Evolutionary conservation across 2,113 vertebrate genomes (phyloP), one percentile per base, ranked within the genome.

Genomic region (Phalacrocorax pelagicus): DNA sequence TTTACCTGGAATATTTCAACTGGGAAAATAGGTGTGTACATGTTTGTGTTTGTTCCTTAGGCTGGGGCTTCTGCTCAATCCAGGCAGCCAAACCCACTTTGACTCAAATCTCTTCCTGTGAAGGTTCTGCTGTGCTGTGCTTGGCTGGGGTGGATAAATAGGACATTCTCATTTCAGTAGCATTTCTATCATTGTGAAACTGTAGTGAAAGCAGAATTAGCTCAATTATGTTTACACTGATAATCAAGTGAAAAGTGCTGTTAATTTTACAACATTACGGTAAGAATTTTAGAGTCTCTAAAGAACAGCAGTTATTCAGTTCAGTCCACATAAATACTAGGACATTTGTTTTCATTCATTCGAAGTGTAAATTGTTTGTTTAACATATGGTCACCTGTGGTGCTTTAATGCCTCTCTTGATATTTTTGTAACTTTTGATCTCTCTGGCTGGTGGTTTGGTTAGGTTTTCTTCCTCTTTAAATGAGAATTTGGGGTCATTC

Each of bases 401-500:
- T 96, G 96, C 94, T 95, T 95, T 95, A 95, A 79, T 95, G 90
- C 61, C 66, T 93, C 81, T 5, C 78, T 94, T 46, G 81, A 89
- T 96, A 84, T 95, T 94, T 96, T 94, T 70, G 44, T 1, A 92
- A 91, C 83, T 95, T 98, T 97, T 98, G 97, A 98, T 98, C 96
- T 97, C 63, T 62, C 71, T 77, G 61, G 47, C 69, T 7, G 5
- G 55, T 75, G 81, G 97, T 97, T 94, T 94, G 49, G 52, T 72
- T 85, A n/a, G 29, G 27, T 12, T 74, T 94, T 71, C 55, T 44
- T 3, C 40, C 58, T 77, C 86, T 82, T 92, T 81, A 95, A 95
- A 98, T 96, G 97, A 97, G 94, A 97, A 79, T 87, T 97, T 97
- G 86, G 96, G 95, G 97, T 98, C 86, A 98, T 97, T 98, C 97